These are phyloP conservation scores for Chlorops oryzae DNA, from an alignment of 1,140 invertebrate species.

Conservation along the genomic window DNA sequence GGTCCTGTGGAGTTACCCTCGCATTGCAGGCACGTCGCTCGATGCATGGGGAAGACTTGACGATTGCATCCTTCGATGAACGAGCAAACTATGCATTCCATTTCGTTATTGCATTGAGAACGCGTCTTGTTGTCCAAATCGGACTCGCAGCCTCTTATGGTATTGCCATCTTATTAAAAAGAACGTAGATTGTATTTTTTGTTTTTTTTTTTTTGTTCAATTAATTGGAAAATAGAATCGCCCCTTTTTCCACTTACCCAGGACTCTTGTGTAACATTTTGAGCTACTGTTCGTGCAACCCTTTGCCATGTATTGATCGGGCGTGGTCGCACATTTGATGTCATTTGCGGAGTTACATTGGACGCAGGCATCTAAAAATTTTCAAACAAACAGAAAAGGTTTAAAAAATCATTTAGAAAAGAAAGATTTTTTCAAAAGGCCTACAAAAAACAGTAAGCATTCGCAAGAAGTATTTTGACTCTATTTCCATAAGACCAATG, in stretches of 20 bases:
- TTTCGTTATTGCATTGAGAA: conserved; percentile 30
- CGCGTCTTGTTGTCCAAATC: conserved; percentile 30
- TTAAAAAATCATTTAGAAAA: background rate
- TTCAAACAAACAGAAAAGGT: background rate
- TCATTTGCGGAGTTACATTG: conserved; percentile 36
- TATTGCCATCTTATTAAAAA: conserved; percentile 28
- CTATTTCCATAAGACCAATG: no score
- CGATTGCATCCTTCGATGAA: conserved; percentile 38
- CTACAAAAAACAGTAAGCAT: no score
- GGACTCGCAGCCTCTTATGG: conserved; percentile 34
- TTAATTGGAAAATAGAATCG: background rate
- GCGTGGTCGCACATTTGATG: conserved; percentile 32
- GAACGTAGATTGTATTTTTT: background rate
- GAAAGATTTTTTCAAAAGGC: no score
- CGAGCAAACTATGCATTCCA: conserved; percentile 31
- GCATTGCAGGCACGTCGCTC: conserved; percentile 36
- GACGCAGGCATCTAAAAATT: conserved; percentile 31
- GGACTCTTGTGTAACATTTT: conserved; percentile 28
- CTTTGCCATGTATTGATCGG: conserved; percentile 29
- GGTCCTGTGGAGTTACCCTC: conserved; percentile 23
- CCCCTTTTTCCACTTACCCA: conserved; percentile 17
- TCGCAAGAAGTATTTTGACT: no score
- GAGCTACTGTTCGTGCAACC: conserved; percentile 22
- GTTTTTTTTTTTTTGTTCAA: background rate
- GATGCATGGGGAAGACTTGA: conserved; percentile 29